Evolutionary conservation across 2,113 vertebrate genomes (phyloP).

Genomic region (Halcyon malimbica): DNA sequence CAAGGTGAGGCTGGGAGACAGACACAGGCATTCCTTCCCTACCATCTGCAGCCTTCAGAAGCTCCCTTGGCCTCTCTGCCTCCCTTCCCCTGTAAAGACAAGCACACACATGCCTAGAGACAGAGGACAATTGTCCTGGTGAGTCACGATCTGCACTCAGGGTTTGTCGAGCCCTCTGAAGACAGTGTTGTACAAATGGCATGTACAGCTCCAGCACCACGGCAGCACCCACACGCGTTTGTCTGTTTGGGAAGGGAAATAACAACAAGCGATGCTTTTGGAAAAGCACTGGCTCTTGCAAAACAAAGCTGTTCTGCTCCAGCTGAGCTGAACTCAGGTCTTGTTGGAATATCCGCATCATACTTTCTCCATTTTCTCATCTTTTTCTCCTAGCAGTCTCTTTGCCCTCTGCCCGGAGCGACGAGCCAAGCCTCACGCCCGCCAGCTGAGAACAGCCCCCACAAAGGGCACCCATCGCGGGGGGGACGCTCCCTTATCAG

Average conservation of each 20-base stretch:
- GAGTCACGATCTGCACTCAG: constrained; percentile 17
- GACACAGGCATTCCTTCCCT: background rate
- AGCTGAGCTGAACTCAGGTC: background rate
- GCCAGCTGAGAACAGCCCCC: background rate
- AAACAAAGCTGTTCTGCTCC: constrained; percentile 20
- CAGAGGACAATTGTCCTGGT: constrained; percentile 35
- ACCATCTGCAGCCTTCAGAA: background rate
- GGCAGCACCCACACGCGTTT: background rate
- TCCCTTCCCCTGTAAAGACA: background rate
- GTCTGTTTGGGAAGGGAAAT: background rate
- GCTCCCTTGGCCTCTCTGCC: background rate
- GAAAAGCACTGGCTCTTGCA: background rate
- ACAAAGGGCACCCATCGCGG: rapidly evolving
- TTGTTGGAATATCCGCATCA: background rate
- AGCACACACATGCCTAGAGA: constrained; percentile 25
- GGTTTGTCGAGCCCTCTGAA: constrained; percentile 32
- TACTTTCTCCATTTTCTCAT: background rate
- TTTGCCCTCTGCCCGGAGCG: background rate
- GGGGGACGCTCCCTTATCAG: background rate
- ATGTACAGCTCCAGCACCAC: background rate
- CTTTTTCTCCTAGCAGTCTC: background rate
- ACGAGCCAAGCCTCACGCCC: background rate
- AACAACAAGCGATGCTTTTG: background rate
- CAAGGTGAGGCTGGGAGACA: background rate
- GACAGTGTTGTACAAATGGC: background rate